Evolutionary conservation across 2,113 vertebrate genomes (phyloP).

Genomic region (Spea multiplicata): DNA sequence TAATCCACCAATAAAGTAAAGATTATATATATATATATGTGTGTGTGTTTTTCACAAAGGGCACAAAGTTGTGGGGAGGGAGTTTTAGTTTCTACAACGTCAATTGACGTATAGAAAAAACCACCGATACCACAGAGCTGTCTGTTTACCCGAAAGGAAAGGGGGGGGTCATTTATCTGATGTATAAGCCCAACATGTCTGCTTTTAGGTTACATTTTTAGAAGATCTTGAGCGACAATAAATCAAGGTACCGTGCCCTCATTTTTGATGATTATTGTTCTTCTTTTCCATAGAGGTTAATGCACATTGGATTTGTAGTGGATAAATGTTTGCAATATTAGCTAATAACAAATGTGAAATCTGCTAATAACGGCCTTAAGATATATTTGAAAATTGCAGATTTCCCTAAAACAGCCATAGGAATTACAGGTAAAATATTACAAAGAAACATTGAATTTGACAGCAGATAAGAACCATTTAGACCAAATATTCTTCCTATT

Average conservation of each 20-base stretch:
- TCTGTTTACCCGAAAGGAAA: slow-evolving; percentile 24
- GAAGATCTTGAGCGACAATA: background rate
- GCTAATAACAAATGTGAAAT: no score
- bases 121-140: slow-evolving; percentile 54
- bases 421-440: no score
- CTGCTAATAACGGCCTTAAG: no score
- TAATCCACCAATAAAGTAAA: no score
- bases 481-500: no score
- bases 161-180: background rate
- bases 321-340: no score
- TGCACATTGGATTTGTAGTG: no score
- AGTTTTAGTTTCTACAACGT: slow-evolving; percentile 56
- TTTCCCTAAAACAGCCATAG: no score
- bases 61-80: background rate
- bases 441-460: no score
- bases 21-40: no score
- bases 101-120: slow-evolving; percentile 57
- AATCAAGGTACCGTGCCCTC: slow-evolving; percentile 4
- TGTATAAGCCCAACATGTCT: background rate
- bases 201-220: background rate
- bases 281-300: background rate
- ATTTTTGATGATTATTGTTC: background rate
- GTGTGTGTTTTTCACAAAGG: background rate
- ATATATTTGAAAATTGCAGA: no score
- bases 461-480: no score